Evolutionary conservation across 2,113 vertebrate species (phyloP).

Genomic region (Taurulus bubalis): DNA sequence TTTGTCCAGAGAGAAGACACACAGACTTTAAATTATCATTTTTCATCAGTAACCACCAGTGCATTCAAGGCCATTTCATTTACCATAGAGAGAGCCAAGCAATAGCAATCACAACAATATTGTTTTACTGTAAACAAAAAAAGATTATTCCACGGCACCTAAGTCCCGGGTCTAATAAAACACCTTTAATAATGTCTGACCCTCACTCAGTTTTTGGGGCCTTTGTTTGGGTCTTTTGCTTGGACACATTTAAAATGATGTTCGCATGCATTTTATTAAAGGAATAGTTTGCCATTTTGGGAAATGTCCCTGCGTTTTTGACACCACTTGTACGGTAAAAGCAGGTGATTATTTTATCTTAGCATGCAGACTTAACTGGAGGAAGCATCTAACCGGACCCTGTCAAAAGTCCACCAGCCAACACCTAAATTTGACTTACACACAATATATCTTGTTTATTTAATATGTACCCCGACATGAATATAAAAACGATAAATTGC

Average conservation of each 20-base stretch:
- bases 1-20: neutral
- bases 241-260: neutral
- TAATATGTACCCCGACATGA: neutral
- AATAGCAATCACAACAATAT: neutral
- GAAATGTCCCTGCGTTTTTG: neutral
- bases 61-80: neutral
- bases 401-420: neutral
- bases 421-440: neutral
- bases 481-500: neutral
- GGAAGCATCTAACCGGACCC: neutral
- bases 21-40: neutral
- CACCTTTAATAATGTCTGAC: neutral
- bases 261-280: neutral
- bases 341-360: slow-evolving; percentile 4
- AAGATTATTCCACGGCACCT: neutral
- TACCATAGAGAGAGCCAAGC: neutral
- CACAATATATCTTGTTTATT: neutral
- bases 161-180: neutral
- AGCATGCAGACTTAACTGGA: neutral
- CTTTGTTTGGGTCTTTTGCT: neutral
- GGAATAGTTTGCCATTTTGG: neutral
- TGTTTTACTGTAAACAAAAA: neutral
- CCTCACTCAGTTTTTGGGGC: neutral
- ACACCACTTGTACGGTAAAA: neutral
- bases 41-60: neutral